Evolutionary conservation across 2,113 vertebrate genomes (phyloP), one percentile per base, ranked within the genome.

Genomic region (Pterocles gutturalis): DNA sequence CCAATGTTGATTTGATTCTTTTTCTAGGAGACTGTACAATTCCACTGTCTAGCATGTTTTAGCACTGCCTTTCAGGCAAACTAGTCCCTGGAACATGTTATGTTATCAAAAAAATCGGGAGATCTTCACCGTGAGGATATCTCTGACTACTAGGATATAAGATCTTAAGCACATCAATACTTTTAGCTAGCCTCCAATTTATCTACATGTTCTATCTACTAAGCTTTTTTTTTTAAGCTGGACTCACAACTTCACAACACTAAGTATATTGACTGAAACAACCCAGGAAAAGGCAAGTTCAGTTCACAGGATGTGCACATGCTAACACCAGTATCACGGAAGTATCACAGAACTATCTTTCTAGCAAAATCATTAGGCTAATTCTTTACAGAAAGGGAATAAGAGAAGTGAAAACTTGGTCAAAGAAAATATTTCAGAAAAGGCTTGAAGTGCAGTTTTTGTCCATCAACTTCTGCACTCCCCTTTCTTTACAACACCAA

Each of bases 161-260:
- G 17, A 36, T 6, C 11, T 55, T 4, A 54, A 67, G 16, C 19
- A 62, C 0, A 0, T 36, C 53, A 51, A 65, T 13, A 62, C 3
- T 58, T 46, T 29, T 5, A 79, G 17, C 3, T 33, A 79, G 21
- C 34, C 58, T 80, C 65, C 20, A 57, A 21, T 49, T 75, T 2
- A 43, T 24, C 36, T 38, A 2, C 4, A 9, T 15, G 33, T 21
- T 33, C 33, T 8, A 48, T 31, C 17, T 21, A 41, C 13, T 28
- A 26, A 28, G 7, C 0, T 8, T 17, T 14, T 36, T 48, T 69
- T 38, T 43, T 45, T 21, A 69, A 67, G 8, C 6, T 8, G 36
- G 10, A 55, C 4, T 60, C 34, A 38, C 4, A 61, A 17, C 33
- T 76, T 80, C 29, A 28, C 14, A 60, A 16, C 19, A 57, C 29